Base-by-base conservation (phyloP, 1,140 invertebrate species). In the Streblospio benedicti region DNA sequence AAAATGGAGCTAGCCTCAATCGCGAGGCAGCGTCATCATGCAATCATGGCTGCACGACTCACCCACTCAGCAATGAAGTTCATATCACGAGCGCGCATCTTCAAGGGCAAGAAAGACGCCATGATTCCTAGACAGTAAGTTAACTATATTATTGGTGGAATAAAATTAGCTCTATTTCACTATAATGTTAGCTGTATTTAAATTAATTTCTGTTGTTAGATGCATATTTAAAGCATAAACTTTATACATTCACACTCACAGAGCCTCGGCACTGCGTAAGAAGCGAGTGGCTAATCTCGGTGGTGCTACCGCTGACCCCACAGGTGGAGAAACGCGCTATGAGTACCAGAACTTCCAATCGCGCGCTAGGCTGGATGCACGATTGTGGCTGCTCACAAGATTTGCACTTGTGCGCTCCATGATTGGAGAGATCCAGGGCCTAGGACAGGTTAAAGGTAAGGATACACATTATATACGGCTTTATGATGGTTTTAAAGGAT, bases 281-380 rank as follows among this genome's bases (percentile, higher is more conserved):
- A n/a, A n/a, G n/a, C n/a, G n/a, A n/a, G n/a, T n/a, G n/a, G n/a
- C n/a, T n/a, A n/a, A n/a, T n/a, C n/a, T n/a, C n/a, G n/a, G n/a
- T n/a, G n/a, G n/a, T n/a, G n/a, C n/a, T n/a, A n/a, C n/a, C n/a
- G n/a, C n/a, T n/a, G n/a, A n/a, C n/a, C n/a, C n/a, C n/a, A n/a
- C n/a, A n/a, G n/a, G n/a, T n/a, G n/a, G n/a, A n/a, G n/a, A 38
- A 38, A 9, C 9, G 50, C 69, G 71, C 61, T 72, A 70, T 60
- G 67, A 72, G 50, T 73, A 68, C 49, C 70, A 75, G 65, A 75
- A 76, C 65, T 74, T 73, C 59, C 73, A 72, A 64, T 71, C 70
- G 59, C 66, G 72, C 9, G 67, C 69, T 30, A 65, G 74, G 6
- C 67, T 76, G 16, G 74, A 76, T 61, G 67, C 70, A 12, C 57